Percentiles rank a stretch among this genome's conserved stretches.
Conservation (phyloP, 1,140 invertebrate genomes). For the Lerema accius region DNA sequence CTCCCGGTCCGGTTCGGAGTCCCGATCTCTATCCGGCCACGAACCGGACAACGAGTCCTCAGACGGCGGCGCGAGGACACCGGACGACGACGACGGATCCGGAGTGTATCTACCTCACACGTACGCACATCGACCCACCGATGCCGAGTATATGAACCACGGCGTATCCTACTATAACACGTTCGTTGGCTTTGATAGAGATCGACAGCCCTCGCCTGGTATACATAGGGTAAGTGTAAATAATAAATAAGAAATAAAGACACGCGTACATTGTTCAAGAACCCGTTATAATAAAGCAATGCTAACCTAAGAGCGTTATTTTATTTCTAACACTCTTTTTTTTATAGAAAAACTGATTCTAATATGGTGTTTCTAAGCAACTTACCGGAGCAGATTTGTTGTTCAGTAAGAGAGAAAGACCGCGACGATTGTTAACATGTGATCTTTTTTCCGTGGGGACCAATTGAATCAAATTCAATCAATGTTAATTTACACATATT, state of each 20-base stretch:
- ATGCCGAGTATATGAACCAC: constrained; percentile 81
- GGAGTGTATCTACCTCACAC: constrained; percentile 84
- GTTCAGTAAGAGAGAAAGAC: too few relatives aligned
- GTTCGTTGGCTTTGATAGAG: constrained; percentile 81
- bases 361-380: too few relatives aligned
- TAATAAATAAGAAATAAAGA: background rate
- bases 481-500: too few relatives aligned
- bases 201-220: constrained; percentile 67
- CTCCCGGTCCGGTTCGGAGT: constrained; percentile 67
- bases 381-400: too few relatives aligned
- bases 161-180: constrained; percentile 84
- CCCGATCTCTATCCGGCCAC: constrained; percentile 84
- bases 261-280: too few relatives aligned
- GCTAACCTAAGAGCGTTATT: too few relatives aligned
- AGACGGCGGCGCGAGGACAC: constrained; percentile 86
- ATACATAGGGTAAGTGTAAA: constrained; percentile 72
- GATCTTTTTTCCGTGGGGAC: too few relatives aligned
- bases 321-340: too few relatives aligned
- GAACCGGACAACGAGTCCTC: constrained; percentile 88
- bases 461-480: too few relatives aligned
- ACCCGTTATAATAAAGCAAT: too few relatives aligned
- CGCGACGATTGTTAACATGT: too few relatives aligned
- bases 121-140: constrained; percentile 57
- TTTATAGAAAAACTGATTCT: too few relatives aligned
- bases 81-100: constrained; percentile 81